These are phyloP conservation scores for Phoeniculus purpureus DNA, from an alignment of 2,797 vertebrate genomes.

Conservation along the genomic window DNA sequence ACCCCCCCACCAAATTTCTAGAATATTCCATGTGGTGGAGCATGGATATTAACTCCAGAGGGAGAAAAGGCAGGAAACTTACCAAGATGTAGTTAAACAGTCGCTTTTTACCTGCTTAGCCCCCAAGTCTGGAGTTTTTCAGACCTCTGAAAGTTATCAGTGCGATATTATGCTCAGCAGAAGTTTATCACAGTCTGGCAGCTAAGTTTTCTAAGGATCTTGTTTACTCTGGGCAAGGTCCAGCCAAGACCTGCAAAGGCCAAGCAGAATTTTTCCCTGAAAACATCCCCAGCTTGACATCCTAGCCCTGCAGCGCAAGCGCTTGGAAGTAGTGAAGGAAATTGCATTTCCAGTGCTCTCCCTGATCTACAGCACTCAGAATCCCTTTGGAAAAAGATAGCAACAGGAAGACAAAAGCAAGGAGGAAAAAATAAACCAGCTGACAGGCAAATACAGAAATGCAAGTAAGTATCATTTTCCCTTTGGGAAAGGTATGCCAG, in stretches of 20 bases:
- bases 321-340: not conserved
- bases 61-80: not conserved
- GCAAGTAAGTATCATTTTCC: not conserved
- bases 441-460: slow-evolving; percentile 13
- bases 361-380: not conserved
- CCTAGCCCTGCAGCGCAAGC: not conserved
- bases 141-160: not conserved
- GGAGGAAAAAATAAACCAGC: not conserved
- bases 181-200: slow-evolving; percentile 8
- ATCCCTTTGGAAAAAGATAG: not conserved
- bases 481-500: not conserved
- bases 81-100: not conserved
- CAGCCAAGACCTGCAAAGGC: not conserved
- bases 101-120: slow-evolving; percentile 11
- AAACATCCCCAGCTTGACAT: not conserved
- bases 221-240: slow-evolving; percentile 15
- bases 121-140: not conserved
- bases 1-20: not conserved
- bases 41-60: not conserved
- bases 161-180: not conserved
- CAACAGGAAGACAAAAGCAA: not conserved
- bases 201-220: slow-evolving; percentile 4
- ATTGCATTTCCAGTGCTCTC: not conserved
- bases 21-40: not conserved
- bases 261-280: not conserved